phyloP scores from a whole-genome alignment of 1,140 invertebrate species.

The Heliconius hermathena region DNA sequence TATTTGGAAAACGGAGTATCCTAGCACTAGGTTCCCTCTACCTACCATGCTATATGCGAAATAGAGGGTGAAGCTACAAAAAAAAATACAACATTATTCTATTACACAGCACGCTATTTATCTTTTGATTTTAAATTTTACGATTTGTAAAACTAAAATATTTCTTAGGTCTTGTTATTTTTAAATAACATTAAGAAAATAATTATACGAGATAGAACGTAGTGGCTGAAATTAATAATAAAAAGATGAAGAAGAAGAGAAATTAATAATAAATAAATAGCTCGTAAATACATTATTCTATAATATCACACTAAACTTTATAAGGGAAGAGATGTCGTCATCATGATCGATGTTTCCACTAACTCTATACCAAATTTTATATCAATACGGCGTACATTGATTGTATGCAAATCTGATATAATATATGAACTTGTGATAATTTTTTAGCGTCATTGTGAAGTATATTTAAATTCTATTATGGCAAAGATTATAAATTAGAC shows the following conservation, averaged over 20 bases:
- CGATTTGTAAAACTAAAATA: too few species aligned
- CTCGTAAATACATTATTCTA: slow-evolving; percentile 7
- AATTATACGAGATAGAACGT: background rate
- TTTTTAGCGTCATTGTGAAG: slow-evolving; percentile 36
- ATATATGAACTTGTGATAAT: slow-evolving; percentile 20
- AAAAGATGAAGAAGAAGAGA: slow-evolving; percentile 12
- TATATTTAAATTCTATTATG: slow-evolving; percentile 43
- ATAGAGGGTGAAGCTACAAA: too few species aligned
- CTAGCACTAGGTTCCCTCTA: too few species aligned
- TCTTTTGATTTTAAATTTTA: too few species aligned
- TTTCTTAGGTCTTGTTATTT: too few species aligned
- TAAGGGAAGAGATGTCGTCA: slow-evolving; percentile 31
- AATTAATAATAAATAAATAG: slow-evolving; percentile 20
- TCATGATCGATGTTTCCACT: slow-evolving; percentile 37
- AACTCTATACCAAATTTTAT: slow-evolving; percentile 41
- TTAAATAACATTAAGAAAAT: background rate
- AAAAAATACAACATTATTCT: too few species aligned
- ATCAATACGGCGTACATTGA: slow-evolving; percentile 36
- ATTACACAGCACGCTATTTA: too few species aligned
- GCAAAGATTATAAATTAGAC: slow-evolving; percentile 36
- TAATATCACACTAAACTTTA: slow-evolving; percentile 35
- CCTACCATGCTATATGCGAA: too few species aligned
- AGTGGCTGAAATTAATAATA: background rate
- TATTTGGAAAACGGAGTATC: too few species aligned
- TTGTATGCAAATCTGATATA: slow-evolving; percentile 50